Evolutionary conservation across 1,140 invertebrate genomes (phyloP), one percentile per base, ranked within the genome.

Genomic region (Euwallacea similis): DNA sequence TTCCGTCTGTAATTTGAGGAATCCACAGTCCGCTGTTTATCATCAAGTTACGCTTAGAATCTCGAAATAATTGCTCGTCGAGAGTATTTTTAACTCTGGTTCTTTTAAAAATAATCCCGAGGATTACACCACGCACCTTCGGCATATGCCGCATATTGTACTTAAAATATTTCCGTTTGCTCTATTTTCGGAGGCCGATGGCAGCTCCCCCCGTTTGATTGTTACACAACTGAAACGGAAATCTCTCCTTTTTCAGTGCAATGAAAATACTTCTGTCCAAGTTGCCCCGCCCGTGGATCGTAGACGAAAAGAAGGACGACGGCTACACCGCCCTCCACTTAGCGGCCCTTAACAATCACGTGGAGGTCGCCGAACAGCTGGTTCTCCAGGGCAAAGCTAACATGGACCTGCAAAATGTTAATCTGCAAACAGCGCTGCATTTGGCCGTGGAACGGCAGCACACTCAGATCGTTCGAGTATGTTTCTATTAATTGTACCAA

Each of bases 241-340:
- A 63, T 42, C 53, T 50, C 41, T 60, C 16, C 15, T 33, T 61
- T 89, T 88, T 72, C 85, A 98, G 95, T 86, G 96, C 96, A 16
- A 98, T 98, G 95, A 89, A 94, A 79, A 95, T 98, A 79, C 86
- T 98, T 75, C 84, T 98, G 74, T 90, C 89, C 42, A 96, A 97
- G 84, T 86, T 97, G 41, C 93, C 94, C 7, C 87, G 96, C n/a
- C 89, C 92, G 2, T 99, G 97, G 97, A 93, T 98, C 77, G 96
- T 98, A 41, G 96, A 98, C 83, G 96, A 98, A 81, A 97, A 97
- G 78, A 98, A 98, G 83, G 96, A 98, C 81, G 97, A 99, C 81
- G 97, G 97, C 2, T 98, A 98, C 84, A 98, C 96, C 0, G 95
- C 96, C 0, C 86, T 98, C 10, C 96, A 98, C 83, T 86, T 98